Evolutionary conservation across 2,888 invertebrate species (phyloP), one percentile per base, ranked within the genome.

Genomic region (Crepidodera aurea): DNA sequence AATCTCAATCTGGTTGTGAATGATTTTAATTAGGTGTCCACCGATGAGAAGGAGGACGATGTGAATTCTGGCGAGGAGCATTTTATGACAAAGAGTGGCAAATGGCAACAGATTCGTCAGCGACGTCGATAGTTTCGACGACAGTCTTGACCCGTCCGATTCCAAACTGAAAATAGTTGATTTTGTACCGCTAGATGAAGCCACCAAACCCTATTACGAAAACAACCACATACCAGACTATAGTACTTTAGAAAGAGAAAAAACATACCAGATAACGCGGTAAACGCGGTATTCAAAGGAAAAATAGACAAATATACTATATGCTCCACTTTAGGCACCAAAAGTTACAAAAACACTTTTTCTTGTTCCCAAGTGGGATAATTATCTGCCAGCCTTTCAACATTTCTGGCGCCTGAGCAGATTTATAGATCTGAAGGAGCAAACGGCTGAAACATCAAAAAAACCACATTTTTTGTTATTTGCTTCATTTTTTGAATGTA

Each of bases 261-360:
- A 70, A 34, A 70, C 74, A 0, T 77, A 72, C 42, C 73, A 75
- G 25, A 68, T 75, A n/a, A n/a, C n/a, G n/a, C n/a, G 16, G 62
- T 75, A 25, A 71, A 66, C 46, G 19, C 63, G 8, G 69, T 68
- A 13, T 57, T 63, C 51, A 13, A 46, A 55, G 8, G 19, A 22
- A 25, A 29, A n/a, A n/a, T n/a, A n/a, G n/a, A n/a, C n/a, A n/a
- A n/a, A n/a, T n/a, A n/a, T n/a, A n/a, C n/a, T n/a, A n/a, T n/a
- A n/a, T n/a, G n/a, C n/a, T n/a, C n/a, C n/a, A n/a, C n/a, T n/a
- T n/a, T n/a, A n/a, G n/a, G n/a, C n/a, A n/a, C n/a, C n/a, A n/a
- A n/a, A n/a, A n/a, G n/a, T n/a, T n/a, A n/a, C n/a, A n/a, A n/a
- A n/a, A n/a, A n/a, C n/a, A n/a, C n/a, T n/a, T n/a, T n/a, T n/a